Evolutionary conservation across 2,113 vertebrate genomes (phyloP).

Genomic region (Toxostoma redivivum): DNA sequence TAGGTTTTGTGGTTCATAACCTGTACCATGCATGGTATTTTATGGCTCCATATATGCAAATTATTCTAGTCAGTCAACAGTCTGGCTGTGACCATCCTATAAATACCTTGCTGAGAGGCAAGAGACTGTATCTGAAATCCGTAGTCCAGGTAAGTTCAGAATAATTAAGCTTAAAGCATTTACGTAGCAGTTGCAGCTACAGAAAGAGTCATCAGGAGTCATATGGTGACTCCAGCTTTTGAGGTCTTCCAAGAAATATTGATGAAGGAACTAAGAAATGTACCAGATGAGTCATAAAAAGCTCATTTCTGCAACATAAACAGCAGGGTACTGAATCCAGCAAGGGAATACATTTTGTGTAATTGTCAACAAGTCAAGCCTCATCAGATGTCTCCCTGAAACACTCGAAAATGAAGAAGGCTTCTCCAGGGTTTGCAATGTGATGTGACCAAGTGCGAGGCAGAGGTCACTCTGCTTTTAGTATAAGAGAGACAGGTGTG

Average conservation of each 20-base stretch:
- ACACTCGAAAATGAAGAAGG: neutral
- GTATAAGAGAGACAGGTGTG: neutral
- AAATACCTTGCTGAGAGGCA: neutral
- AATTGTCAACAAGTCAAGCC: neutral
- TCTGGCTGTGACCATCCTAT: neutral
- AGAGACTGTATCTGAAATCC: neutral
- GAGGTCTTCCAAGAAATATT: neutral
- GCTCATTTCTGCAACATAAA: neutral
- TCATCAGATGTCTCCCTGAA: neutral
- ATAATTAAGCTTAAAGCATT: neutral
- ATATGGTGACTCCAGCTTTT: neutral
- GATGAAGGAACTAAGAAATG: neutral
- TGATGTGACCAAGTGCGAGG: rapidly evolving
- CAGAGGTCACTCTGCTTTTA: neutral
- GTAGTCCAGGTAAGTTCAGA: neutral
- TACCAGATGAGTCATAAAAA: neutral
- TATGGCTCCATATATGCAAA: neutral
- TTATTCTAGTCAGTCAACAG: neutral
- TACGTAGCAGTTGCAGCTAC: neutral
- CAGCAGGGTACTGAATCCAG: neutral
- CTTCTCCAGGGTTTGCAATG: neutral
- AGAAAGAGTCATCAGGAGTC: neutral
- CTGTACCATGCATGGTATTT: neutral
- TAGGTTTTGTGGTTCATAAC: neutral
- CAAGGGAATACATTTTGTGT: neutral